A percentile compares a stretch with the other conserved stretches of the same genome.
phyloP scores from a whole-genome alignment of 2,113 vertebrate species.

The Hyaena hyaena region DNA sequence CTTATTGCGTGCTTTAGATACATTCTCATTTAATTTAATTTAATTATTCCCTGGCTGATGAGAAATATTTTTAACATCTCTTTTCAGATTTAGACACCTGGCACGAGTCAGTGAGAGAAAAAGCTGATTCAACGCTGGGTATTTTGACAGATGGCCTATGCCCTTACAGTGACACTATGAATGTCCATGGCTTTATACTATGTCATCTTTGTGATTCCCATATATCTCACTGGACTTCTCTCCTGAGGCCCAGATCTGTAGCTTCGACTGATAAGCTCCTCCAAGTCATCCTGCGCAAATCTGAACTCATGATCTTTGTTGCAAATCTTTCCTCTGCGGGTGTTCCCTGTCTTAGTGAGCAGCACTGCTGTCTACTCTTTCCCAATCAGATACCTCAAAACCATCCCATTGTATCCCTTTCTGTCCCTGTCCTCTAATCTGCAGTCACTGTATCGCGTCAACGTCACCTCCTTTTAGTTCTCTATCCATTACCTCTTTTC shows the following conservation, averaged over 20 bases:
- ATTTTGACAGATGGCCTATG: not conserved
- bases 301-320: not conserved
- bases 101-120: not conserved
- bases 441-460: not conserved
- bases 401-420: not conserved
- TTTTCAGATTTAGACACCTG: not conserved
- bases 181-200: not conserved
- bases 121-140: not conserved
- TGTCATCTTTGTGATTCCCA: not conserved
- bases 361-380: not conserved
- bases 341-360: not conserved
- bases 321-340: not conserved
- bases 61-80: not conserved
- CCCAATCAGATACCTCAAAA: not conserved
- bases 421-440: not conserved
- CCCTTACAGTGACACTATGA: not conserved
- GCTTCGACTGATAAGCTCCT: not conserved
- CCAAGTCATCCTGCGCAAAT: not conserved
- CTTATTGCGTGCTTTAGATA: not conserved
- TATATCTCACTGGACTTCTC: not conserved
- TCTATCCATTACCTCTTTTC: not conserved
- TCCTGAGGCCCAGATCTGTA: not conserved
- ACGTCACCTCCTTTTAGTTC: not conserved
- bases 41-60: not conserved
- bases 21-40: conserved; percentile 5